Evolutionary conservation across 2,797 vertebrate genomes (phyloP).

Genomic region (Trachops cirrhosus): DNA sequence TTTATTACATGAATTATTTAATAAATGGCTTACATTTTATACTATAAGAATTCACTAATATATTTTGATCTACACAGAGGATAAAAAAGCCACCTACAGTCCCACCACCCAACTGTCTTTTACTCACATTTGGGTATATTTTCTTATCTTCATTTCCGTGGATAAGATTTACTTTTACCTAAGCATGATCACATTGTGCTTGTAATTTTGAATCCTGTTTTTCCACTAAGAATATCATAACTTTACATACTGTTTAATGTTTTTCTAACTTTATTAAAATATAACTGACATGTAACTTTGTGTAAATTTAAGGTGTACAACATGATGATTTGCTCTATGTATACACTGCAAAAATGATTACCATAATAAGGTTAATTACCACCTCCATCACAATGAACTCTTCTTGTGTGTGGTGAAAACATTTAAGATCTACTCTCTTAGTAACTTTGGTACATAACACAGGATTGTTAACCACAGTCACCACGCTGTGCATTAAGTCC

Average conservation of each 20-base stretch:
- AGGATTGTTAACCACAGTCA: background rate
- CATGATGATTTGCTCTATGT: background rate
- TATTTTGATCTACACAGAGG: background rate
- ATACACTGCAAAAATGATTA: background rate
- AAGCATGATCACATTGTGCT: background rate
- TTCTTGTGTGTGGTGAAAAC: background rate
- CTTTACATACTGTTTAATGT: conserved; percentile 4
- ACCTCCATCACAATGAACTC: background rate
- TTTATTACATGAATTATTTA: background rate
- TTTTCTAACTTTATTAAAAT: background rate
- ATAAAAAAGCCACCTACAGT: background rate
- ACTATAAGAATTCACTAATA: background rate
- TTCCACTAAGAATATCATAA: background rate
- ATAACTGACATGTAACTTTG: background rate
- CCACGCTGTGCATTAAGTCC: background rate
- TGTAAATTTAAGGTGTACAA: background rate
- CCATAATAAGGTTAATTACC: background rate
- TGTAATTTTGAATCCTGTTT: background rate
- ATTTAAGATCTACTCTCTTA: background rate
- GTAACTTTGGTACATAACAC: background rate
- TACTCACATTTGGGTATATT: background rate
- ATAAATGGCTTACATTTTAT: background rate
- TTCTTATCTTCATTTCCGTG: background rate
- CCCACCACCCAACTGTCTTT: background rate
- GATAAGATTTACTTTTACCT: background rate